phyloP scores from a whole-genome alignment of 1,140 invertebrate species.

The Zaprionus davidi region DNA sequence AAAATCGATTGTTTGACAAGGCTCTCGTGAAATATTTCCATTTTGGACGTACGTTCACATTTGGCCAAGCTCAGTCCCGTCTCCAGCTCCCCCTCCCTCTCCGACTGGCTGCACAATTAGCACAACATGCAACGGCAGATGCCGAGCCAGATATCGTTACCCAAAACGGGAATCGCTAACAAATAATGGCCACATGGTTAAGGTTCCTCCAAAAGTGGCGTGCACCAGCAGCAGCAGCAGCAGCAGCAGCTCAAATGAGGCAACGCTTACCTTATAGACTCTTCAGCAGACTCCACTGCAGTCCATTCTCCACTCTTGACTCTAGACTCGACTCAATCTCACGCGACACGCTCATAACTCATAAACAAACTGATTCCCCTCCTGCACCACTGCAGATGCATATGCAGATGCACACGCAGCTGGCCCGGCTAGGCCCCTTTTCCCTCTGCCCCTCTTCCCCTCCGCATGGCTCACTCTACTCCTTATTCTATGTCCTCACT shows the following conservation, averaged over 20 bases:
- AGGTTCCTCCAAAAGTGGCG: constrained; percentile 76
- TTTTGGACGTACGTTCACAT: constrained; percentile 40
- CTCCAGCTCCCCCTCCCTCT: neutral
- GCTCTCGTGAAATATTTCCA: constrained; percentile 64
- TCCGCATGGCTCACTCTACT: too few relatives aligned
- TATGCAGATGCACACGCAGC: constrained; percentile 53
- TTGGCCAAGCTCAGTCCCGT: constrained; percentile 21
- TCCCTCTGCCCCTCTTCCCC: neutral
- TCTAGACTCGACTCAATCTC: constrained; percentile 51
- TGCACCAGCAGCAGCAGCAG: constrained; percentile 46
- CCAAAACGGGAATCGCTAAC: constrained; percentile 71
- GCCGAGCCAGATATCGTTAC: constrained; percentile 8
- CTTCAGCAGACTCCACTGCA: neutral
- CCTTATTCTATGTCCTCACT: too few relatives aligned
- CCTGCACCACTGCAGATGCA: constrained; percentile 29
- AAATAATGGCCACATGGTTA: constrained; percentile 61
- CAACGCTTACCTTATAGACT: constrained; percentile 66
- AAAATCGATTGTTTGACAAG: constrained; percentile 81
- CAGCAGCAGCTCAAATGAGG: constrained; percentile 62
- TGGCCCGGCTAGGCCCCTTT: neutral
- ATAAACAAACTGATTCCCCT: constrained; percentile 44
- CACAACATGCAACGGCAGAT: constrained; percentile 72
- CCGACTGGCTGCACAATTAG: constrained; percentile 65
- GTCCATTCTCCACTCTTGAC: constrained; percentile 15
- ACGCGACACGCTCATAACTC: constrained; percentile 78